phyloP scores from a whole-genome alignment of 2,797 vertebrate species.

The Gymnothorax javanicus region DNA sequence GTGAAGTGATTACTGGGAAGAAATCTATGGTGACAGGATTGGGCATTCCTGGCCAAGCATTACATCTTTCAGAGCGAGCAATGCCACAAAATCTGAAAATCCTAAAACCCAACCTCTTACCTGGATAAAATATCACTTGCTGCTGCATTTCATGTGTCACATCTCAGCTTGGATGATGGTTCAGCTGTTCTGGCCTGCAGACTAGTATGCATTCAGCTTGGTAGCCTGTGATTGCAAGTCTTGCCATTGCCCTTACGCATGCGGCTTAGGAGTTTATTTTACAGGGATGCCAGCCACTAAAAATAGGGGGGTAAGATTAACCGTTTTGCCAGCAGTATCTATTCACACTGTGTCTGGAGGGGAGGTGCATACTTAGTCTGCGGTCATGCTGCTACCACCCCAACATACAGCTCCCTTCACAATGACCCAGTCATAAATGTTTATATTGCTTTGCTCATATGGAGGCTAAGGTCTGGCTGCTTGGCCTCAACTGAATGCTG shows the following conservation, averaged over 20 bases:
- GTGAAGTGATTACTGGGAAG: too few species aligned
- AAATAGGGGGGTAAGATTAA: background rate
- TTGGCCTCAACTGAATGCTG: background rate
- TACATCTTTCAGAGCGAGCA: background rate
- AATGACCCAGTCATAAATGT: background rate
- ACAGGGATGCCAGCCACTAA: background rate
- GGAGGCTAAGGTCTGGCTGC: background rate
- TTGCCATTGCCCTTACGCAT: slow-evolving; percentile 10
- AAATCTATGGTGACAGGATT: too few species aligned
- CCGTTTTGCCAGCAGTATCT: background rate
- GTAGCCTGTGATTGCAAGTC: slow-evolving; percentile 19
- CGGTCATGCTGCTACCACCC: background rate
- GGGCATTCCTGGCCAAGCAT: background rate
- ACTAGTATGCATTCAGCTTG: slow-evolving; percentile 16
- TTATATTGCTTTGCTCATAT: background rate
- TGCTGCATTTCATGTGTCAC: background rate
- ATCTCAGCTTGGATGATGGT: background rate
- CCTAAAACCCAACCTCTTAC: background rate
- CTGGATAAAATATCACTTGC: background rate
- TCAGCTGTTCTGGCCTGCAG: slow-evolving; percentile 8
- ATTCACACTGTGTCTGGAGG: background rate
- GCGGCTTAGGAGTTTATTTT: background rate
- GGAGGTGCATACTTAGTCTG: background rate
- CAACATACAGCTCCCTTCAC: background rate
- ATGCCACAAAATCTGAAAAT: background rate